Evolutionary conservation across 1,140 invertebrate species (phyloP), one percentile per base, ranked within the genome.

Genomic region (Phymastichus coffea): DNA sequence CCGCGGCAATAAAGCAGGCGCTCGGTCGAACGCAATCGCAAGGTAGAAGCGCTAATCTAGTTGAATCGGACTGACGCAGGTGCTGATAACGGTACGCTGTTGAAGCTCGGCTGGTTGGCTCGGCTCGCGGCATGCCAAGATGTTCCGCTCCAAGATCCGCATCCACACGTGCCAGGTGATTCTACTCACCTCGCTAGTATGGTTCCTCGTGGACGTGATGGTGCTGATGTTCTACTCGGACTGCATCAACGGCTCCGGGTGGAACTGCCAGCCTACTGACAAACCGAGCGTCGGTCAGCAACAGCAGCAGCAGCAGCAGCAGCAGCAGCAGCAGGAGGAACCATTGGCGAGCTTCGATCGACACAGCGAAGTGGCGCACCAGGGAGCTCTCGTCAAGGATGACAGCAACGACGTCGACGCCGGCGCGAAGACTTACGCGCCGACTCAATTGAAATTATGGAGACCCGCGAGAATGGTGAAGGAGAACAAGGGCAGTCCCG

Each of bases 111-210:
- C n/a, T n/a, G n/a, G n/a, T n/a, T n/a, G n/a, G n/a, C n/a, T n/a
- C n/a, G n/a, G n/a, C n/a, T n/a, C n/a, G n/a, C n/a, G n/a, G n/a
- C n/a, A n/a, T n/a, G n/a, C n/a, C n/a, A 88, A 82, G 77, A 92
- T 92, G 88, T 90, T 92, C 73, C 86, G 90, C 72, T 89, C 88
- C 71, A 91, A 91, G 82, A 86, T 94, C 74, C 87, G 92, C 72
- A 90, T 93, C 80, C 93, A 95, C 77, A 95, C 93, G 54, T 97
- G 94, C 79, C 93, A 94, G 73, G 91, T 98, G 63, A 92, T 99
- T 65, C 80, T 98, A 62, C 82, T 94, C 63, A 98, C 96, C 58
- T 98, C 95, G 0, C 80, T 99, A 55, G 93, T 95, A 37, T 98
- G 96, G 96, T 89, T 98, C 69, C 83, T 98, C 66, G 84, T 98